phyloP scores from a whole-genome alignment of 1,140 invertebrate species.

The Drosophila sp. region DNA sequence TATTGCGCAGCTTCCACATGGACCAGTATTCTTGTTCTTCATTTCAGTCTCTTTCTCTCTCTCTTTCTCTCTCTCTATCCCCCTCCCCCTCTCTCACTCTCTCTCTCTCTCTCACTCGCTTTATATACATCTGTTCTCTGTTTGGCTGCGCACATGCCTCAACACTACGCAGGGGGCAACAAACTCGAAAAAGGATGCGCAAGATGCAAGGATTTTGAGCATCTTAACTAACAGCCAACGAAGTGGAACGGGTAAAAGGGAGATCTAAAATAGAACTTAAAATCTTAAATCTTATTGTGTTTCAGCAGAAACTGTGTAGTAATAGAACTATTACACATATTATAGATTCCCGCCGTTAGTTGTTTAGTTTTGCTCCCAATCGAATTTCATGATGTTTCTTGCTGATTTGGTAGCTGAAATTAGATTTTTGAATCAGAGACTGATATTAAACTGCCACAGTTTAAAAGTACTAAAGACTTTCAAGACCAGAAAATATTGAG shows the following conservation, averaged over 20 bases:
- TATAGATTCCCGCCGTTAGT: too few relatives aligned
- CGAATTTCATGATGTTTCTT: too few relatives aligned
- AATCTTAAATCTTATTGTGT: too few relatives aligned
- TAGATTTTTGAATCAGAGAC: too few relatives aligned
- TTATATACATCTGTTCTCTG: too few relatives aligned
- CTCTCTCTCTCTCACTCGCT: background rate
- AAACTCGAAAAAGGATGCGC: conserved; percentile 35
- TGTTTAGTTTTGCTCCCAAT: too few relatives aligned
- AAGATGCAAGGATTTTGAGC: conserved; percentile 33
- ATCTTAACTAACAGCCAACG: conserved; percentile 17
- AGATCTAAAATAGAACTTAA: background rate
- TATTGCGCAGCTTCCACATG: conserved; percentile 75
- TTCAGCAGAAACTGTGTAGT: too few relatives aligned
- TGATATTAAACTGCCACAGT: too few relatives aligned
- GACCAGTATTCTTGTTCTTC: conserved; percentile 16
- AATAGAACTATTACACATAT: too few relatives aligned
- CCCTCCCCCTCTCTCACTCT: background rate
- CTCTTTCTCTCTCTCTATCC: background rate
- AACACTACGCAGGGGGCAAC: conserved; percentile 38
- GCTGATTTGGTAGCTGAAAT: too few relatives aligned
- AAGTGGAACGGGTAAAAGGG: conserved; percentile 16
- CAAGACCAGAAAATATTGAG: too few relatives aligned
- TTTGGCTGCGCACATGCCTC: conserved; percentile 61
- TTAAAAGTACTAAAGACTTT: too few relatives aligned
- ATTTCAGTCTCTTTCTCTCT: background rate